Evolutionary conservation across 2,888 invertebrate genomes (phyloP).

Genomic region (Spilarctia lutea): DNA sequence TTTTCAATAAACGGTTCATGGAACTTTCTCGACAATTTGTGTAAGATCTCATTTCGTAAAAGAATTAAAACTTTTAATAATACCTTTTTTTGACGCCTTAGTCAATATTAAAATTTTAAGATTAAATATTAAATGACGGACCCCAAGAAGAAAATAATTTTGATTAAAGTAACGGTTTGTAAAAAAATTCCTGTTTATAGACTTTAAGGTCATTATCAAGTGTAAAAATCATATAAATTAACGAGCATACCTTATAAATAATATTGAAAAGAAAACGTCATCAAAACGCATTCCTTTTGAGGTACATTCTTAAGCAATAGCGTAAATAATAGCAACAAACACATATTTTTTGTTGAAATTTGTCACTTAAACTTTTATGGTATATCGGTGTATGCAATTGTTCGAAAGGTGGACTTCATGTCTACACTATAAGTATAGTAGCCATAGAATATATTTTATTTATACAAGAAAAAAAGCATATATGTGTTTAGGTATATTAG

Average conservation of each 20-base stretch:
- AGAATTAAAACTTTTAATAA: not conserved
- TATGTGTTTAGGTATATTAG: no score
- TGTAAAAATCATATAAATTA: slow-evolving; percentile 1
- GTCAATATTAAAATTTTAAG: not conserved
- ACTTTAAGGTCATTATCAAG: slow-evolving; percentile 30
- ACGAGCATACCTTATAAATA: not conserved
- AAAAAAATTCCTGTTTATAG: slow-evolving; percentile 49
- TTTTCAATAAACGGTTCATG: slow-evolving; percentile 25
- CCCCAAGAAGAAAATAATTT: slow-evolving; percentile 43
- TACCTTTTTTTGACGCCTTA: not conserved
- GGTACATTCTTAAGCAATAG: not conserved
- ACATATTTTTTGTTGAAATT: not conserved
- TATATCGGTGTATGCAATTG: no score
- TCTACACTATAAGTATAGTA: not conserved
- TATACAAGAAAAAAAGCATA: no score
- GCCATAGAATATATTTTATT: no score
- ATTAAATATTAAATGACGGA: slow-evolving; percentile 32
- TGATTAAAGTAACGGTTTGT: slow-evolving; percentile 54
- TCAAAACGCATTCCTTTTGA: not conserved
- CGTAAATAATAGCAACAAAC: not conserved
- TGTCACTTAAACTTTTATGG: not conserved
- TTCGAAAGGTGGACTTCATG: not conserved
- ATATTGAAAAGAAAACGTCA: not conserved
- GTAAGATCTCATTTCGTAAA: slow-evolving; percentile 3
- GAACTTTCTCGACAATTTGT: slow-evolving; percentile 19